Evolutionary conservation across 1,140 invertebrate species (phyloP).

Genomic region (Leptinotarsa texana): DNA sequence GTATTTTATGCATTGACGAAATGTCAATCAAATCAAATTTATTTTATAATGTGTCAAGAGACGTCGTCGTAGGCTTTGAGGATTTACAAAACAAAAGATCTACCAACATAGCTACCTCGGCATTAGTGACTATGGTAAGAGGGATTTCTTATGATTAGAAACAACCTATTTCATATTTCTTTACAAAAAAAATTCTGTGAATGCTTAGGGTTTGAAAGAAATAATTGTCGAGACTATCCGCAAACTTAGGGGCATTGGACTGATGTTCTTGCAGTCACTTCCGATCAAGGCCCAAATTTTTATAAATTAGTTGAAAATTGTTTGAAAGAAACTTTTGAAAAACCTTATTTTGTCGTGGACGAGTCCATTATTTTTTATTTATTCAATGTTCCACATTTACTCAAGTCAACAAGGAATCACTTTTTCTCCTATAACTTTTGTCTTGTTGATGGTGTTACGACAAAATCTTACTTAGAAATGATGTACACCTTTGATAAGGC

Average conservation of each 20-base stretch:
- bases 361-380: conserved; percentile 26
- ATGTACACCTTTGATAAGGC: background rate
- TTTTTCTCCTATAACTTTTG: conserved; percentile 26
- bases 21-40: conserved; percentile 6
- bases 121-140: conserved; percentile 30
- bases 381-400: conserved; percentile 31
- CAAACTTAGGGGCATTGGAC: conserved; percentile 36
- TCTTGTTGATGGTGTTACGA: too few species aligned
- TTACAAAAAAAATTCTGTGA: conserved; percentile 30
- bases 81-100: conserved; percentile 21
- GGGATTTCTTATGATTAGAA: conserved; percentile 42
- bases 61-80: background rate
- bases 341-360: conserved; percentile 24
- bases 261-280: conserved; percentile 29
- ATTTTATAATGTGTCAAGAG: conserved; percentile 5
- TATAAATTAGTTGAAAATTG: conserved; percentile 9
- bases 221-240: conserved; percentile 38
- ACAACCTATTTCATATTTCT: conserved; percentile 41
- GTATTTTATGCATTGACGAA: background rate
- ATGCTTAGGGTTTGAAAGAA: conserved; percentile 31
- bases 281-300: background rate
- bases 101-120: conserved; percentile 31
- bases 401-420: conserved; percentile 33
- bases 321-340: conserved; percentile 18
- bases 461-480: background rate